Evolutionary conservation across 2,113 vertebrate species (phyloP), one percentile per base, ranked within the genome.

Genomic region (Dromaius novaehollandiae): DNA sequence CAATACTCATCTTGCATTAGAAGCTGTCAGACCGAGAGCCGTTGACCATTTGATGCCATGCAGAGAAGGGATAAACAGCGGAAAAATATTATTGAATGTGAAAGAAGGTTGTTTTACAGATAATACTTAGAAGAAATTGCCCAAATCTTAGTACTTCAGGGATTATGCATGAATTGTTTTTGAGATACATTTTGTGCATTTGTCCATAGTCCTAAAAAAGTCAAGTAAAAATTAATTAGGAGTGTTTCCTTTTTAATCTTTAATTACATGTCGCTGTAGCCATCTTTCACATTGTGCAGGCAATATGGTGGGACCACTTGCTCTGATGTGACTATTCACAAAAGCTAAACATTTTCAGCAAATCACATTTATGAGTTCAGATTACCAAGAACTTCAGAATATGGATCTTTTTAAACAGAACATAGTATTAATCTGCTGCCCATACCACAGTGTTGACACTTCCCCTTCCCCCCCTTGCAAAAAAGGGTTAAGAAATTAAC

Each of bases 401-500:
- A 14, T 42, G 28, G 11, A 13, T 69, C 26, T 95, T 76, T 82
- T 69, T 78, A 80, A 69, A 82, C 14, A 7, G 2, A 90, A 70
- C 40, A 25, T 30, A 68, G 0, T 40, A 24, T 46, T 38, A 53
- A 26, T 30, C 44, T 92, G 63, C 83, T 87, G 77, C 69, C 69
- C 32, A 6, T 30, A 73, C 20, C 44, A 48, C 15, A 73, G 8
- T 30, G 20, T 30, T 89, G 80, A 56, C 44, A 58, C 71, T 95
- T 97, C 84, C 74, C 19, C 66, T 71, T 71, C 87, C 17, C 44
- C 11, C 18, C 30, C 30, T 70, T 80, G 48, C 66, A 63, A 58
- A 91, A 89, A 85, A 44, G 5, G 50, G 15, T 95, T 76, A 21
- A 81, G 79, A 93, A 94, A 93, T 75, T 36, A 94, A 91, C 79